These are phyloP conservation scores for Halisarca cf. caerulea DNA, from an alignment of 37 sponge, comb jelly and placozoan genomes.

Conservation along the genomic window DNA sequence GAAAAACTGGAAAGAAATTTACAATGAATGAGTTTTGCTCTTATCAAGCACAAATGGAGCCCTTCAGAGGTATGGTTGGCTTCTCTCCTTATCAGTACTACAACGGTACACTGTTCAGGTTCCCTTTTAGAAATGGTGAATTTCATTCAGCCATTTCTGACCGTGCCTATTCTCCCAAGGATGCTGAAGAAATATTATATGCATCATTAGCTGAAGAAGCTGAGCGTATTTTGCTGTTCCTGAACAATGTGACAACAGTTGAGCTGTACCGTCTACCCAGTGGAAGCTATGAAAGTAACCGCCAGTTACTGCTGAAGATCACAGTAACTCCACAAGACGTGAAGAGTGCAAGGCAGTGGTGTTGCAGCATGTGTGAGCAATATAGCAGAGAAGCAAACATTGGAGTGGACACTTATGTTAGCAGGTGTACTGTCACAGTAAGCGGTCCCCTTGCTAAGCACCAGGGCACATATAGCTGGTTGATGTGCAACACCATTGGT, in stretches of 20 bases:
- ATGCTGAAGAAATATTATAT: conserved; percentile 31
- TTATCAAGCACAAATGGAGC: conserved; percentile 29
- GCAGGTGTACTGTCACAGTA: conserved; percentile 2
- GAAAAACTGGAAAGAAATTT: conserved; percentile 2
- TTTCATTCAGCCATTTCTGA: conserved; percentile 45
- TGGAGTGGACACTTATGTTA: not conserved
- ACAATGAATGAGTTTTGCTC: conserved; percentile 29
- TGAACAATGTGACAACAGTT: conserved; percentile 50
- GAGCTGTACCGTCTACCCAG: conserved; percentile 18
- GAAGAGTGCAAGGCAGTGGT: conserved; percentile 22
- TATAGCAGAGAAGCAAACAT: not conserved
- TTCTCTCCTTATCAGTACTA: not conserved
- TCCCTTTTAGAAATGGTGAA: conserved; percentile 14
- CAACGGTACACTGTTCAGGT: conserved; percentile 24
- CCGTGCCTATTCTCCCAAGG: conserved; percentile 9
- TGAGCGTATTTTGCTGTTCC: conserved; percentile 58
- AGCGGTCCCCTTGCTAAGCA: not conserved
- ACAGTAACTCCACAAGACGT: conserved; percentile 22
- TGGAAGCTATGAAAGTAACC: not conserved
- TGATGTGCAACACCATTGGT: conserved; percentile 60
- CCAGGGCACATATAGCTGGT: conserved; percentile 37
- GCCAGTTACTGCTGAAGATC: not conserved
- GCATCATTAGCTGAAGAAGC: conserved; percentile 48
- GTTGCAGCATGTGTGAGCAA: not conserved
- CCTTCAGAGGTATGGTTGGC: conserved; percentile 43